Conservation (phyloP, 2,888 invertebrate genomes). For the Diplolepis rosae region DNA sequence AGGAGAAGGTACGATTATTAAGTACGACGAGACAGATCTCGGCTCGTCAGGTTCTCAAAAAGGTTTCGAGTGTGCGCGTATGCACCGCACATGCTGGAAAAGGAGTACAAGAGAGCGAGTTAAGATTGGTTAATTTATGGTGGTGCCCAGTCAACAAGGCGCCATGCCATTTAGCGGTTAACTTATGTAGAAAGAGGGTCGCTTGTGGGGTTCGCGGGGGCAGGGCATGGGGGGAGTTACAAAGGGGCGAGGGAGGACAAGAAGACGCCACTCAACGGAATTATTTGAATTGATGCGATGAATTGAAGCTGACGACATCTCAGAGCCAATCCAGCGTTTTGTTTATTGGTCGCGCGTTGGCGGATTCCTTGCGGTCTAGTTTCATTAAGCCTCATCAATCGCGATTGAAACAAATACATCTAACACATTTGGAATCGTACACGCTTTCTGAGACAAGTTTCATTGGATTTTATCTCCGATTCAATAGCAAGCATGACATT, state of each 20-base stretch:
- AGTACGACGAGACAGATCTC: slow-evolving; percentile 20
- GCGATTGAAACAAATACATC: slow-evolving; percentile 56
- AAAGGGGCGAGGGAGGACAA: slow-evolving; percentile 33
- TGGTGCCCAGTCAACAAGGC: slow-evolving; percentile 68
- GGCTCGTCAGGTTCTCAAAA: slow-evolving; percentile 20
- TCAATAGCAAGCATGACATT: no score
- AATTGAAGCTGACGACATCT: slow-evolving; percentile 68
- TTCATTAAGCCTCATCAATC: slow-evolving; percentile 61
- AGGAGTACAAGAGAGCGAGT: slow-evolving; percentile 39
- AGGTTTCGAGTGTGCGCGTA: slow-evolving; percentile 3
- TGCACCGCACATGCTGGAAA: slow-evolving; percentile 22
- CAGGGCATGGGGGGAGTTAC: slow-evolving; percentile 37
- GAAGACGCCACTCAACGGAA: slow-evolving; percentile 61
- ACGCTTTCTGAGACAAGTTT: not conserved
- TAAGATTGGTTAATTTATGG: slow-evolving; percentile 68
- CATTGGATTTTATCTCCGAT: not conserved
- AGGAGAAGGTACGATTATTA: slow-evolving; percentile 34
- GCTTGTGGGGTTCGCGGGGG: slow-evolving; percentile 36
- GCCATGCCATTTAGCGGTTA: slow-evolving; percentile 66
- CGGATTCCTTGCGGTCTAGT: slow-evolving; percentile 60
- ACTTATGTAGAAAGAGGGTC: slow-evolving; percentile 53
- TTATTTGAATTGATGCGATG: slow-evolving; percentile 68
- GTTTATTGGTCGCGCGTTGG: slow-evolving; percentile 66
- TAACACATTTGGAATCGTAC: slow-evolving; percentile 13
- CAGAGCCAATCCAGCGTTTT: slow-evolving; percentile 63